Conservation (phyloP, 2,113 vertebrate species). For the Alligator sinensis region DNA sequence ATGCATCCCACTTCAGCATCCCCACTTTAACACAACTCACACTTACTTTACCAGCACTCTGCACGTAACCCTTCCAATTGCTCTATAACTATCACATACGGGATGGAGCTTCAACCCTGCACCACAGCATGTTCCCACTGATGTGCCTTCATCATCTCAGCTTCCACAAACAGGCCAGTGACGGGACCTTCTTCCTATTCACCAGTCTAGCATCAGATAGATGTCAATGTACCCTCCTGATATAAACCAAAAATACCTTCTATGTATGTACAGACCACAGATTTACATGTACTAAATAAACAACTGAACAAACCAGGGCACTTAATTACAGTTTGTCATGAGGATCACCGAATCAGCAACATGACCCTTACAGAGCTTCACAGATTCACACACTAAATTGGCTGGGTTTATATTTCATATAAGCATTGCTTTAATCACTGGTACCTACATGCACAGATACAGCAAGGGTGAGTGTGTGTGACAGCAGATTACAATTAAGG, state of each 20-base stretch:
- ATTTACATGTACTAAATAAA: slow-evolving; percentile 60
- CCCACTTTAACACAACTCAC: slow-evolving; percentile 27
- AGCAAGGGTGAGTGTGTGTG: slow-evolving; percentile 1
- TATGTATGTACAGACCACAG: slow-evolving; percentile 66
- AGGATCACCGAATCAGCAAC: slow-evolving; percentile 43
- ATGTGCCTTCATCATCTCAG: slow-evolving; percentile 74
- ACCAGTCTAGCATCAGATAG: slow-evolving; percentile 73
- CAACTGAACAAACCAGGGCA: slow-evolving; percentile 24
- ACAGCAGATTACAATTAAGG: slow-evolving; percentile 55
- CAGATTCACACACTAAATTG: slow-evolving; percentile 15
- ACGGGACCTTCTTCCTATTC: slow-evolving; percentile 73
- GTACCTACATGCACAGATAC: not conserved
- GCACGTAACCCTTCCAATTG: slow-evolving; percentile 74
- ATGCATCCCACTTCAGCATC: slow-evolving; percentile 55
- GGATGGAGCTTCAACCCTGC: slow-evolving; percentile 74
- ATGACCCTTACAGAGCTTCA: slow-evolving; percentile 13
- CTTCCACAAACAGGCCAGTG: slow-evolving; percentile 73
- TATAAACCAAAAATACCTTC: slow-evolving; percentile 74
- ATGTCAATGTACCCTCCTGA: slow-evolving; percentile 73
- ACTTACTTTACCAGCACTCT: slow-evolving; percentile 75
- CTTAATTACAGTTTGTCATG: not conserved
- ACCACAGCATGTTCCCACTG: slow-evolving; percentile 68
- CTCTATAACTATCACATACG: slow-evolving; percentile 73
- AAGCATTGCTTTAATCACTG: slow-evolving; percentile 34
- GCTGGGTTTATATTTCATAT: slow-evolving; percentile 34